Base-by-base conservation (phyloP, 2,888 invertebrate genomes). In the Fragum fragum region DNA sequence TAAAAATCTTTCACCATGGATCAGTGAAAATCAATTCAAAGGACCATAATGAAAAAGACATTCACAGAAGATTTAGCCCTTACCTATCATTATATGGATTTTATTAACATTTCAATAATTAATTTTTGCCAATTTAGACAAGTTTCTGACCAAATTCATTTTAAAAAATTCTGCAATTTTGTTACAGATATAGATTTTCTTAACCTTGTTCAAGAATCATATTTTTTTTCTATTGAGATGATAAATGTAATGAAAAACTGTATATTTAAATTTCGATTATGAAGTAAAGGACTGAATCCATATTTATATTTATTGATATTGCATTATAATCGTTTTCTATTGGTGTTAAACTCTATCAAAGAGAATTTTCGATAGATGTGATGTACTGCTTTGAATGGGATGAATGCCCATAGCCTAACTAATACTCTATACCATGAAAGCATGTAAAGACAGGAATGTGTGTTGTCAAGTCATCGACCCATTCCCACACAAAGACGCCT, bases 261-360 rank as follows among this genome's bases (percentile, higher is more conserved):
- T 36, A 9, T 9, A 36, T 36, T 36, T 9, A 36, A 6, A 36
- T 36, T 36, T 9, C 3, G 3, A 6, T 36, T 36, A 9, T 3
- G 9, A 36, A 36, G 32, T 36, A 36, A 36, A 36, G 32, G 32
- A 36, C 32, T 36, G 32, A 36, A 36, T 36, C 16, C 18, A 11
- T 23, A 66, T 66, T 66, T 23, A 42, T 66, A 42, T 42, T 66
- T 66, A 42, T 66, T 66, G n/a, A 66, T 66, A 66, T 42, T 66
- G 66, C 66, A 66, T 66, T 66, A 66, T 66, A 42, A 66, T 66
- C 23, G 42, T 1, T 42, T 66, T 66, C 42, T 21, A 66, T 23
- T 42, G 23, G 26, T 36, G 36, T 32, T 42, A 66, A 66, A 42
- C 66, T 66, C 36, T 66, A 66, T 66, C 42, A 66, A 66, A 66